A percentile compares a stretch with the other conserved stretches of the same genome.
phyloP scores from a whole-genome alignment of 1,140 invertebrate genomes.

The Drosophila sturtevanti region DNA sequence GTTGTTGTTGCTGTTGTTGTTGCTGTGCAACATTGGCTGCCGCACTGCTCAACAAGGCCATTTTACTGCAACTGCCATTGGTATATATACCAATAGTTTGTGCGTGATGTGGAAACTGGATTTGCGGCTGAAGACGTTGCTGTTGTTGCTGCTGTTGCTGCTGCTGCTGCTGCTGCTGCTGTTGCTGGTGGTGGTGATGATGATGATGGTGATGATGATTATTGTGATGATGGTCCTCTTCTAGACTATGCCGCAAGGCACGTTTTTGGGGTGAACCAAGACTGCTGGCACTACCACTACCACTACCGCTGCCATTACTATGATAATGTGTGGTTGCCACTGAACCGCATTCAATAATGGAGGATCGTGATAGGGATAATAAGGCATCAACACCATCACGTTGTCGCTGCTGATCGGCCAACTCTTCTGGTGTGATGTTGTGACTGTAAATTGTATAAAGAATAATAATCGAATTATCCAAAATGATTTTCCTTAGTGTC shows the following conservation, averaged over 20 bases:
- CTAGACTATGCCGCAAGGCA: conserved; percentile 68
- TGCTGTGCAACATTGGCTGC: conserved; percentile 63
- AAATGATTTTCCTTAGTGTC: too few species aligned
- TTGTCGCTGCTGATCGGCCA: conserved; percentile 89
- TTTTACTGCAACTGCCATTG: conserved; percentile 69
- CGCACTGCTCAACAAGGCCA: conserved; percentile 70
- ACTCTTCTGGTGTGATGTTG: conserved; percentile 83
- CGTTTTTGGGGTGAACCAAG: conserved; percentile 78
- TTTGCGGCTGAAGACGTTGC: conserved; percentile 14
- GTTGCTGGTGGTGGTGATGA: conserved; percentile 20
- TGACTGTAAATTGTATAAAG: conserved; percentile 50
- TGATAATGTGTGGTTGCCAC: conserved; percentile 60
- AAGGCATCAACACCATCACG: conserved; percentile 91
- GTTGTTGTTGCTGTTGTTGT: conserved; percentile 55
- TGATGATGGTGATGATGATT: conserved; percentile 18
- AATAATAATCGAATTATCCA: too few species aligned
- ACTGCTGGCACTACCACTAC: conserved; percentile 61
- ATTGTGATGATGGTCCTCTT: conserved; percentile 64
- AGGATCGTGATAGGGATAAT: conserved; percentile 82
- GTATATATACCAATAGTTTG: conserved; percentile 44
- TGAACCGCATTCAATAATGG: conserved; percentile 65
- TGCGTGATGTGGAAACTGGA: neutral
- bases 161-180: conserved; percentile 21
- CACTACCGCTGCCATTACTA: conserved; percentile 54
- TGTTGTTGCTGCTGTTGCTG: conserved; percentile 38